Evolutionary conservation across 2,797 vertebrate genomes (phyloP).

Genomic region (Pygocentrus nattereri): DNA sequence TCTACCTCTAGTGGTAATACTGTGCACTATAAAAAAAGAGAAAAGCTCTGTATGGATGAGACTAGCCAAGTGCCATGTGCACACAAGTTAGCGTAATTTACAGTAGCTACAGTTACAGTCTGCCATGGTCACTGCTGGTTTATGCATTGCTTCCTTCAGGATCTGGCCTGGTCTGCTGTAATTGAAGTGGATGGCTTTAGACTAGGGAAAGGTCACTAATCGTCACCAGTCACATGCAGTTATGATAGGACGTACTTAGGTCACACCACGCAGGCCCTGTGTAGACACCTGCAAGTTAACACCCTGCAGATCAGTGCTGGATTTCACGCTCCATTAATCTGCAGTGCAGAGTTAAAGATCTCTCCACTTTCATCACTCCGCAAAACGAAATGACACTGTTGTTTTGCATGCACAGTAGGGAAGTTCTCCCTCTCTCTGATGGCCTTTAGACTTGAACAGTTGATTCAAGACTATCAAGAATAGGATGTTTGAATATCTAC

Average conservation of each 20-base stretch:
- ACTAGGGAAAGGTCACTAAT: conserved; percentile 80
- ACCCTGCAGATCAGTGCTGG: conserved; percentile 68
- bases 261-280: conserved; percentile 67
- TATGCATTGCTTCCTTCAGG: conserved; percentile 1
- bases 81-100: neutral
- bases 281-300: conserved; percentile 72
- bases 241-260: conserved; percentile 71
- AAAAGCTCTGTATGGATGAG: neutral
- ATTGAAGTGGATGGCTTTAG: conserved; percentile 76
- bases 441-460: conserved; percentile 26
- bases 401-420: conserved; percentile 59
- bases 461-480: neutral
- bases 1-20: conserved; percentile 21
- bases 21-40: neutral
- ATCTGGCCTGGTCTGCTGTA: conserved; percentile 48
- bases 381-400: conserved; percentile 64
- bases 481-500: neutral
- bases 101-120: conserved; percentile 11
- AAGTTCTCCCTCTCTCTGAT: conserved; percentile 56
- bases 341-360: conserved; percentile 69
- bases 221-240: conserved; percentile 80
- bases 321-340: conserved; percentile 79
- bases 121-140: conserved; percentile 22
- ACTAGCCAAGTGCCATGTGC: neutral
- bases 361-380: conserved; percentile 55